These are phyloP conservation scores for Mastigias papua DNA, from an alignment of 30 jellyfish, hydroid and myxozoan genomes.

Conservation along the genomic window DNA sequence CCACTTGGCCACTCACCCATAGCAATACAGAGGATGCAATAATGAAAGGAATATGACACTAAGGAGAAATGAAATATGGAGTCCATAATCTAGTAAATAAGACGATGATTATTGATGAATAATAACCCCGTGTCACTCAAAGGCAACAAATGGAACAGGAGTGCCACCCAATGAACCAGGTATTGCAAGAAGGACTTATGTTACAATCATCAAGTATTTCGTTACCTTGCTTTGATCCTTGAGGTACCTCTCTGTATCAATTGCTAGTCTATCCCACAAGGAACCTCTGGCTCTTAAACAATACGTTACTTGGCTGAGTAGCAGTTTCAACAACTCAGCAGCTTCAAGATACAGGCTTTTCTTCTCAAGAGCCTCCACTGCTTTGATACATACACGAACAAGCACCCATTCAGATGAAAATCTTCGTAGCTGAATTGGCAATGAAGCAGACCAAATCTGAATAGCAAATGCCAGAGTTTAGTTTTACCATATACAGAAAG, in stretches of 20 bases:
- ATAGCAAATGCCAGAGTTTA: background rate
- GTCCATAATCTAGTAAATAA: too few relatives aligned
- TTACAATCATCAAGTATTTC: too few relatives aligned
- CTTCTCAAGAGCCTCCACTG: slow-evolving; percentile 80
- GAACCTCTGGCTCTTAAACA: slow-evolving; percentile 73
- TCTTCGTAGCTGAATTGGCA: slow-evolving; percentile 62
- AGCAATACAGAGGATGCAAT: too few relatives aligned
- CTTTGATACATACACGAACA: slow-evolving; percentile 65
- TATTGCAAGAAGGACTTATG: too few relatives aligned
- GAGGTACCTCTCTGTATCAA: slow-evolving; percentile 77
- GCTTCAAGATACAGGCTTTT: slow-evolving; percentile 67
- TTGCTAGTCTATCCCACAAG: slow-evolving; percentile 84
- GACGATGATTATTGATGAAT: too few relatives aligned
- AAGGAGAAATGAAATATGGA: too few relatives aligned
- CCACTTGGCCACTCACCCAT: too few relatives aligned
- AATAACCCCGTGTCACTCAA: too few relatives aligned
- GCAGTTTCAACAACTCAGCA: slow-evolving; percentile 40
- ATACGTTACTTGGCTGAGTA: slow-evolving; percentile 63
- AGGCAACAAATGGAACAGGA: too few relatives aligned
- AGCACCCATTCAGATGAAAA: slow-evolving; percentile 74
- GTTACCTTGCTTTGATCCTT: slow-evolving; percentile 67
- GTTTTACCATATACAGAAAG: too few relatives aligned
- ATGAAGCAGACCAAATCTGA: slow-evolving; percentile 14
- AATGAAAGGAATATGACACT: too few relatives aligned
- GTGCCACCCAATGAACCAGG: too few relatives aligned